Base-by-base conservation (phyloP, 2,888 invertebrate species). In the Drosophila ezoana region DNA sequence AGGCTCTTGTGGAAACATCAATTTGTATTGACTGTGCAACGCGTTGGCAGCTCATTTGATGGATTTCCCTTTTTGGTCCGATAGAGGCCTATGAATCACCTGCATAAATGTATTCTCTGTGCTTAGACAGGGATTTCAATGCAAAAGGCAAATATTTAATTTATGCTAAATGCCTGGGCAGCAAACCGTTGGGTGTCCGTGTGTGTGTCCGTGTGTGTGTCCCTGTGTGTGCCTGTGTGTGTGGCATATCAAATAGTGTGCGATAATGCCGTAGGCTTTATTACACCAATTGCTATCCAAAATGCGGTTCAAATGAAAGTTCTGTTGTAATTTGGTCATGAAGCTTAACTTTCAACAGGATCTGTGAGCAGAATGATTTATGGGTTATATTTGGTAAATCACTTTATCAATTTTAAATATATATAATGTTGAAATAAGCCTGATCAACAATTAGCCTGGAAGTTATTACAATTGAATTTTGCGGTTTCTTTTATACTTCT, bases 21-120 rank as follows among this genome's bases (percentile, higher is more conserved):
- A 85, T 85, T 88, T 85, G 85, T 85, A 85, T 85, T 88, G 87
- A 76, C 70, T 86, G 68, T 78, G 71, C 77, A 67, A 75, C 72
- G 73, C 78, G 70, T 84, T 84, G 89, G 87, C 75, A 86, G 84
- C 81, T 86, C 89, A 86, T 88, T 88, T 88, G 84, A 84, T 88
- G 78, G 87, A 86, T 86, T 84, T 83, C 63, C 78, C 78, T 57
- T 64, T 78, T 53, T 54, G 60, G 69, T 43, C 10, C 28, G 45
- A 43, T 41, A 23, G 40, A 56, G 18, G 73, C 57, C 72, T 67
- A 83, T 79, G 87, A 88, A 79, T 87, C 81, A 84, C 75, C 78
- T 86, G 84, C 56, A 73, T 64, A 66, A 74, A 72, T 72, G 64
- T 76, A 61, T 53, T 67, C 59, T 51, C 62, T 64, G 66, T 44